These are phyloP conservation scores for Mesaphorura yosii DNA, from an alignment of 1,140 invertebrate species.

Conservation along the genomic window DNA sequence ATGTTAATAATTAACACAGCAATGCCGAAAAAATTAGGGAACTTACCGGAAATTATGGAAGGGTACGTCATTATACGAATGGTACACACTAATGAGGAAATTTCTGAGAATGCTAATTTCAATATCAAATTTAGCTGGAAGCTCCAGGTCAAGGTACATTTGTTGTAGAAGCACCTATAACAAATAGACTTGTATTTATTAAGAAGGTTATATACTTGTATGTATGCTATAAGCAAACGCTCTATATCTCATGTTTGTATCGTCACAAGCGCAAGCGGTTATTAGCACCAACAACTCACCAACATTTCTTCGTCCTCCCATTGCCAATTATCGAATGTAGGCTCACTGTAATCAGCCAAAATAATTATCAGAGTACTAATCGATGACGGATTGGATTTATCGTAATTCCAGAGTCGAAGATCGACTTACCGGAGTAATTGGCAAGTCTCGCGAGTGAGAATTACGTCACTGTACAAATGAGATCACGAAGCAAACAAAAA, in stretches of 20 bases:
- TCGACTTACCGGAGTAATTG: conserved; percentile 51
- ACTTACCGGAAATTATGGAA: conserved; percentile 15
- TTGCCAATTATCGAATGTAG: conserved; percentile 62
- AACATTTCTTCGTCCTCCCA: conserved; percentile 74
- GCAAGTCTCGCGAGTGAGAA: conserved; percentile 48
- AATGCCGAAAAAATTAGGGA: background rate
- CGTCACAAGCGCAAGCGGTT: too few species aligned
- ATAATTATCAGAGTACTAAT: too few species aligned
- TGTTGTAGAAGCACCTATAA: conserved; percentile 67
- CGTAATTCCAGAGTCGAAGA: too few species aligned
- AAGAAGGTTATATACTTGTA: too few species aligned
- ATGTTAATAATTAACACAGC: conserved; percentile 76
- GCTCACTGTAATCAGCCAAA: too few species aligned
- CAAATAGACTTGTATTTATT: too few species aligned
- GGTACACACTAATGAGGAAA: conserved; percentile 67
- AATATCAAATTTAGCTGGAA: conserved; percentile 64
- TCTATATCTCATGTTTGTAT: too few species aligned
- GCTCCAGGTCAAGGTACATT: conserved; percentile 66
- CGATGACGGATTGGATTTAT: too few species aligned
- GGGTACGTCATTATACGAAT: conserved; percentile 67
- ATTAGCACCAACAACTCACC: too few species aligned
- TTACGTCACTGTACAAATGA: conserved; percentile 45
- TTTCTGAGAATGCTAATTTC: conserved; percentile 55
- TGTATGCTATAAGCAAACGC: too few species aligned
- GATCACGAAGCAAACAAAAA: too few species aligned